phyloP scores from a whole-genome alignment of 2,113 vertebrate genomes.

The Halichoeres trimaculatus region DNA sequence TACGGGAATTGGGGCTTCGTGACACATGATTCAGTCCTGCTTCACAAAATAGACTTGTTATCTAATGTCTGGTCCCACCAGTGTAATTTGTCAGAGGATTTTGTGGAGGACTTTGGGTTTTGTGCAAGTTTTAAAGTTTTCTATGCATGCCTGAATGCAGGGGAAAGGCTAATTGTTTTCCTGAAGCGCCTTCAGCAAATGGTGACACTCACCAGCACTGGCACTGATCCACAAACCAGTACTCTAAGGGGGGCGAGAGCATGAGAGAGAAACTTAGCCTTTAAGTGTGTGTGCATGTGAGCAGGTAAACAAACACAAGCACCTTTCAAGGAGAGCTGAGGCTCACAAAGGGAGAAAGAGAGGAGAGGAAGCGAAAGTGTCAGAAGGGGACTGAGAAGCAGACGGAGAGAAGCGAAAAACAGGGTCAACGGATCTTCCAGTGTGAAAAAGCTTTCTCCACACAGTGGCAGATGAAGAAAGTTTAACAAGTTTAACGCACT shows the following conservation, averaged over 20 bases:
- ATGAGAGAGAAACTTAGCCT: not conserved
- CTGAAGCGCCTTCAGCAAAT: slow-evolving; percentile 11
- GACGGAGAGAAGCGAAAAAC: not conserved
- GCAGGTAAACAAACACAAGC: slow-evolving; percentile 4
- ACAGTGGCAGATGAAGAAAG: slow-evolving; percentile 17
- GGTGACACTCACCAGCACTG: slow-evolving; percentile 28
- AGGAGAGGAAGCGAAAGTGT: slow-evolving; percentile 32
- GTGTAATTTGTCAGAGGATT: slow-evolving; percentile 3
- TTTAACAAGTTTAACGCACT: slow-evolving; percentile 30
- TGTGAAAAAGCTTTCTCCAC: slow-evolving; percentile 4
- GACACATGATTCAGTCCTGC: slow-evolving; percentile 41
- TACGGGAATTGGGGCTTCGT: slow-evolving; percentile 32
- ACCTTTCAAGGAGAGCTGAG: not conserved
- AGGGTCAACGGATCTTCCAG: slow-evolving; percentile 23
- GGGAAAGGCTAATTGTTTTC: not conserved
- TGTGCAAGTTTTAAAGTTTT: not conserved
- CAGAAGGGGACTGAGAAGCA: slow-evolving; percentile 4
- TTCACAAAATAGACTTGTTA: slow-evolving; percentile 11
- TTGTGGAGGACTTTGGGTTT: not conserved
- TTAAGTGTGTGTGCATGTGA: slow-evolving; percentile 10
- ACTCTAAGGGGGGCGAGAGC: not conserved
- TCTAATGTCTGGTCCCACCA: slow-evolving; percentile 4
- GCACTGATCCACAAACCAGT: slow-evolving; percentile 16
- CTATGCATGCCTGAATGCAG: slow-evolving; percentile 9
- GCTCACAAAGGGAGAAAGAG: slow-evolving; percentile 16